Base-by-base conservation (phyloP, 2,797 vertebrate genomes). In the Micropoecilia bifurca region DNA sequence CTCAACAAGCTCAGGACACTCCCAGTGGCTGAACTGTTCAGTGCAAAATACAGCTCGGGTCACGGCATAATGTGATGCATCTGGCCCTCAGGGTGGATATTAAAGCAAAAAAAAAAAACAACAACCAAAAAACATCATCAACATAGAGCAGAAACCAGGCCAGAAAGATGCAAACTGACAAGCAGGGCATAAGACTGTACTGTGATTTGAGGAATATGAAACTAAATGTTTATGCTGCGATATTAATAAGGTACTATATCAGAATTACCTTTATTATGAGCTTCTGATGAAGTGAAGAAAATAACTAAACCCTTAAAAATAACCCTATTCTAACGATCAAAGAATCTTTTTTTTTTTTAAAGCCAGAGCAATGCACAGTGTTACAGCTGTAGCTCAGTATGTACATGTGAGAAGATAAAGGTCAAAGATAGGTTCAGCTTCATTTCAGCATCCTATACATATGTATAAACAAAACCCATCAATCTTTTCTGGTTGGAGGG, bases 351-450 rank as follows among this genome's bases (percentile, higher is more conserved):
- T 53, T 22, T 7, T 30, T 43, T 16, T 53, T 3, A 66, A 72
- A 85, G 82, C 78, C 46, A 80, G 59, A 43, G 73, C 73, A 73
- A 59, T 75, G 59, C 74, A 75, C 50, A 75, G 57, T 48, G 74
- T 80, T 78, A 73, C n/a, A 80, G 80, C 73, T 84, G 75, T 5
- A 59, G 71, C 77, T 89, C 63, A 82, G 81, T 83, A 73, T 78
- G 80, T 75, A 80, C 47, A 86, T 84, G 83, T 82, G 83, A 89
- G 80, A 85, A 92, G 87, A 91, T 91, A 89, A 94, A 96, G 94
- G 95, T 95, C 93, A 95, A 92, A 92, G 82, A 80, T 88, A 93
- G 90, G 93, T 92, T 94, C 92, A 94, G 89, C 89, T 88, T 74
- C 87, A 93, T 91, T 88, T 90, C 87, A 87, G 90, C 87, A 90